phyloP scores from a whole-genome alignment of 2,888 invertebrate species.

The Callyntrura guangdongensis region DNA sequence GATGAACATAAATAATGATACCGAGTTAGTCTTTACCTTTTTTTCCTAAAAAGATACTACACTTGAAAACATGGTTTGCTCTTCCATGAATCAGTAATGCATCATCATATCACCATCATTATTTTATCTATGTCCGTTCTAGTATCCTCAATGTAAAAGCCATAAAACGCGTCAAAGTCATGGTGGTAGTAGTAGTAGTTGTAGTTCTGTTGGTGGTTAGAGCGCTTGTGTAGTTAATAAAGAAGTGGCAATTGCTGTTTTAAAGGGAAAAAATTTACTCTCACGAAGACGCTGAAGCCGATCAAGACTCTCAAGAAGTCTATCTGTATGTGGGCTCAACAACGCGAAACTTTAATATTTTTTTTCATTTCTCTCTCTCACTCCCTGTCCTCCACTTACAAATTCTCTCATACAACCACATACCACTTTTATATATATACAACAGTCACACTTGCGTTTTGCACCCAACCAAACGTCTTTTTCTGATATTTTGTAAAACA shows the following conservation, averaged over 20 bases:
- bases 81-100: slow-evolving; percentile 54
- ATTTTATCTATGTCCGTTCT: slow-evolving; percentile 67
- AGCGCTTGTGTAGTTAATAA: too few relatives aligned
- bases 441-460: slow-evolving; percentile 12
- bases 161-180: background rate
- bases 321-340: slow-evolving; percentile 27
- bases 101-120: slow-evolving; percentile 16
- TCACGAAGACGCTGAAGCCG: slow-evolving; percentile 7
- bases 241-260: background rate
- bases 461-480: background rate
- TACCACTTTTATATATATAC: background rate
- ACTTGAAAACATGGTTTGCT: background rate
- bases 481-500: slow-evolving; percentile 12
- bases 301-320: slow-evolving; percentile 19
- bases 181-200: background rate
- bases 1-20: background rate
- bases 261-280: slow-evolving; percentile 6
- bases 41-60: background rate
- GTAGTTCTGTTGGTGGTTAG: background rate
- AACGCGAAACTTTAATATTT: slow-evolving; percentile 24
- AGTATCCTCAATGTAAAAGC: slow-evolving; percentile 70
- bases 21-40: background rate
- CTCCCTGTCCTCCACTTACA: background rate
- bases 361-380: slow-evolving; percentile 1
- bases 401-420: background rate